Base-by-base conservation (phyloP, 2,888 invertebrate species). In the Nephrocerus scutellatus region DNA sequence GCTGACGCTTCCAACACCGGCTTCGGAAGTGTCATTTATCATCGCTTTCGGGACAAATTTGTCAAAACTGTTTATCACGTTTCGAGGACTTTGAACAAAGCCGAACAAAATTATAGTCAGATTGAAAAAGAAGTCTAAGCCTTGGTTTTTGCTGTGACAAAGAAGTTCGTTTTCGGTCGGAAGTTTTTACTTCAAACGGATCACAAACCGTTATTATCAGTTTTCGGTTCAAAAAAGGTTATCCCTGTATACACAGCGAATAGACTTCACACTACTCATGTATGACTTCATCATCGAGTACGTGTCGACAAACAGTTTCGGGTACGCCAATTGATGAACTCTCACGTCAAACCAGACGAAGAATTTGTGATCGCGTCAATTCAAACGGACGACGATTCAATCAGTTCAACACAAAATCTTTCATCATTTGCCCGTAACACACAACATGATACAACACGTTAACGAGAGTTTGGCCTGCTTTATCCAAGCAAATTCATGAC, bases 121-220 rank as follows among this genome's bases (percentile, higher is more conserved):
- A 50, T 57, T 5, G 56, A 63, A 34, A 52, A 56, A 44, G 61
- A 64, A 44, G 63, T 14, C n/a, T n/a, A n/a, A n/a, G n/a, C n/a
- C n/a, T 40, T 60, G 10, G 47, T 55, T 12, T 64, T 52, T 41
- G 58, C 52, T 6, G 50, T 59, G 7, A n/a, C n/a, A n/a, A 55
- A 51, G 24, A 54, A 53, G 41, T 63, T 62, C 43, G 38, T 62
- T 9, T 56, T 50, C 44, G 63, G 59, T 16, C 40, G 52, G 6
- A 44, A 53, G n/a, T 63, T 63, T 44, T 50, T 40, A 5, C 44
- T 64, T 6, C 38, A 55, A 10, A 63, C 59, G 5, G 45, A 46
- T 25, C 46, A 45, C 16, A 35, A 46, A 15, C 39, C 48, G 2
- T 21, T 65, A 19, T 37, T 50, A 9, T 39, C 48, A 10, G 54